A percentile compares a stretch with the other conserved stretches of the same genome.
Conservation (phyloP, 2,888 invertebrate species). For the Archips crataeganus region DNA sequence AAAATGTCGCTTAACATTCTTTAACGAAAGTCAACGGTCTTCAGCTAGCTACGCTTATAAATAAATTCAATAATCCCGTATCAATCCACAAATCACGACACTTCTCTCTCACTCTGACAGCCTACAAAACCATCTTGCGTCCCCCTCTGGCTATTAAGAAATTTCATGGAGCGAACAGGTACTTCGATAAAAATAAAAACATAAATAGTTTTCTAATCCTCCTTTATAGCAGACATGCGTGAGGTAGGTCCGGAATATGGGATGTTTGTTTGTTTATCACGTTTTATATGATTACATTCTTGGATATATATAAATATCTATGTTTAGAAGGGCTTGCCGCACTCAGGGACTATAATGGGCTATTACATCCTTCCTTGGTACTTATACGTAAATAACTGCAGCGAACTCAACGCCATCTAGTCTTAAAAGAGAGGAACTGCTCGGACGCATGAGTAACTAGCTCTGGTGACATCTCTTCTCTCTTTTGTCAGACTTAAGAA, state of each 20-base stretch:
- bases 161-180: constrained; percentile 22
- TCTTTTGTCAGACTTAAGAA: too few relatives aligned
- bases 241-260: constrained; percentile 35
- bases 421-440: too few relatives aligned
- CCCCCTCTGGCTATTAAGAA: constrained; percentile 10
- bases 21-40: constrained; percentile 1
- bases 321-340: constrained; percentile 10
- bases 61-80: background rate
- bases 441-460: too few relatives aligned
- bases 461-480: too few relatives aligned
- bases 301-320: constrained; percentile 30
- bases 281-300: constrained; percentile 18
- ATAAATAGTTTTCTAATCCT: constrained; percentile 26
- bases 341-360: background rate
- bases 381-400: background rate
- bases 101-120: background rate
- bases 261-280: constrained; percentile 25
- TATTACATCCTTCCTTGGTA: background rate
- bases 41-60: background rate
- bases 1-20: background rate
- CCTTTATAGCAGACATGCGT: constrained; percentile 32
- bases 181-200: constrained; percentile 26
- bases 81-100: constrained; percentile 1
- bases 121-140: background rate
- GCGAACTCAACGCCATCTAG: too few relatives aligned